These are phyloP conservation scores for Agrenia bidenticulata DNA, from an alignment of 2,888 invertebrate genomes.

Conservation along the genomic window DNA sequence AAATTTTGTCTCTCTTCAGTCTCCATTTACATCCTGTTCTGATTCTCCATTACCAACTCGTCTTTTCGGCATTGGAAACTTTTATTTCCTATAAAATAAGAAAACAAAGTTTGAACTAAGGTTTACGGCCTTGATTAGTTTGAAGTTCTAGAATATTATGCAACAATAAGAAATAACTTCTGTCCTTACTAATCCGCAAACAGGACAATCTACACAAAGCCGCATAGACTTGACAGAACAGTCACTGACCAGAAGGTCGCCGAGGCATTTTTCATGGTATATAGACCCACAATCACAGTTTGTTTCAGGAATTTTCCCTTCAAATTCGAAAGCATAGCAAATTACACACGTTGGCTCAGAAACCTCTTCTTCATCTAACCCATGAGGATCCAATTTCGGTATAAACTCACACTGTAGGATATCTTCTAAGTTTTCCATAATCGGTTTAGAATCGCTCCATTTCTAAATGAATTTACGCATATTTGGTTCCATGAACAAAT, in stretches of 20 bases:
- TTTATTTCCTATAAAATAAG: conserved; percentile 7
- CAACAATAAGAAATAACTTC: not conserved
- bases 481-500: not conserved
- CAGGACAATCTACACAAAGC: conserved; percentile 38
- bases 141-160: not conserved
- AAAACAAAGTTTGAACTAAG: conserved; percentile 23
- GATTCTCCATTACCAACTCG: too few species aligned
- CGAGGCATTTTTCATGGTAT: conserved; percentile 58
- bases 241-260: conserved; percentile 55
- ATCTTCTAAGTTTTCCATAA: conserved; percentile 55
- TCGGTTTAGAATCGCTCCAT: conserved; percentile 55
- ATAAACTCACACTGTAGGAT: conserved; percentile 55
- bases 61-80: too few species aligned
- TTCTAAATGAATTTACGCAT: conserved; percentile 22
- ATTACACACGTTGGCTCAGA: conserved; percentile 56
- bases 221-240: conserved; percentile 22
- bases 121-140: too few species aligned
- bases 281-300: conserved; percentile 57
- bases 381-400: conserved; percentile 53
- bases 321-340: conserved; percentile 56
- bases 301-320: conserved; percentile 57
- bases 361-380: conserved; percentile 39
- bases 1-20: too few species aligned
- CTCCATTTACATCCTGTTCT: too few species aligned
- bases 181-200: conserved; percentile 33